Conservation (phyloP, 2,113 vertebrate species). For the Ciconia stormi region DNA sequence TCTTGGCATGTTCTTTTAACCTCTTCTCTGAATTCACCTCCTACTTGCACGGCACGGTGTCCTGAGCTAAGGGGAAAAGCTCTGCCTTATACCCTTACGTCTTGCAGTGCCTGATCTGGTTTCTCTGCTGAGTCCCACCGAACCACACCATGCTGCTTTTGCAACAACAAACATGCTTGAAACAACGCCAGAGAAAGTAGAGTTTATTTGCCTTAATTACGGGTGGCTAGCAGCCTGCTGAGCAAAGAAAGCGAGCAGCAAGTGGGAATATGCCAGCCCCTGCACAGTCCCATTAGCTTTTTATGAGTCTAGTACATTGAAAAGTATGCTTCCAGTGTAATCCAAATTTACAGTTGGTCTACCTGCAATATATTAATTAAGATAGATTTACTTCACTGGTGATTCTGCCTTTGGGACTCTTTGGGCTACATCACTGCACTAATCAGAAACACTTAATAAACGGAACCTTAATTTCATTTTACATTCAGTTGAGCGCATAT, state of each 20-base stretch:
- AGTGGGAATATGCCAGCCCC: neutral
- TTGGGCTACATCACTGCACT: neutral
- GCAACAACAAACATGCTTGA: neutral
- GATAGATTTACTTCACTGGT: neutral
- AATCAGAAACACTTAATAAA: neutral
- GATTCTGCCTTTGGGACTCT: neutral
- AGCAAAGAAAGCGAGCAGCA: neutral
- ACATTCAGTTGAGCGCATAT: accelerated
- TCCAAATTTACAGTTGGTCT: neutral
- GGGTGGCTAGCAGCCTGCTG: neutral
- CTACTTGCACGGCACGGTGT: neutral
- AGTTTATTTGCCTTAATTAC: neutral
- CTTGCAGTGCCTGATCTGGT: neutral
- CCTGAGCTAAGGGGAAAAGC: neutral
- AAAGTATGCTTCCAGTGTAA: neutral
- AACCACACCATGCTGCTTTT: neutral
- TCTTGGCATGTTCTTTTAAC: neutral
- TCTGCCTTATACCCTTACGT: accelerated
- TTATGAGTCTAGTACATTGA: neutral
- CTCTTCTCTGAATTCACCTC: neutral
- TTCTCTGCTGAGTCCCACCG: neutral
- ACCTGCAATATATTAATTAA: neutral
- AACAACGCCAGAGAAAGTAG: neutral
- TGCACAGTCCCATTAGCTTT: neutral
- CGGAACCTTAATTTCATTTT: neutral